Conservation (phyloP, 2,113 vertebrate genomes). For the Taxidea taxus region DNA sequence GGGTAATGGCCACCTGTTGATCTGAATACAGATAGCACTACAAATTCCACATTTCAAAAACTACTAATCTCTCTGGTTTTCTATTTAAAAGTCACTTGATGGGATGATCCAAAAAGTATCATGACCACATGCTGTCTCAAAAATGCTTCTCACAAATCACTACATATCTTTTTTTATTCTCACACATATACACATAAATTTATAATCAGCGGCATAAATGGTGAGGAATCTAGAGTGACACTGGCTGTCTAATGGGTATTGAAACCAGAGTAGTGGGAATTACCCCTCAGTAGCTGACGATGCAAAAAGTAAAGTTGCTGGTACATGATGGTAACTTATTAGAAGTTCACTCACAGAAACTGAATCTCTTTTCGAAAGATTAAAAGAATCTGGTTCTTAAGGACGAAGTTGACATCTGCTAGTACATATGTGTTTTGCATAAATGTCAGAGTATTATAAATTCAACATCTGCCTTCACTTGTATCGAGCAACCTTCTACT, state of each 20-base stretch:
- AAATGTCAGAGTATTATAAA: constrained; percentile 18
- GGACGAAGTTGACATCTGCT: not conserved
- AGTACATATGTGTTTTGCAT: not conserved
- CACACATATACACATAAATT: not conserved
- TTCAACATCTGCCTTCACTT: constrained; percentile 29
- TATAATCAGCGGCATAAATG: not conserved
- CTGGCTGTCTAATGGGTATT: not conserved
- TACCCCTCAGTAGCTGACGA: not conserved
- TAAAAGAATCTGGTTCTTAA: not conserved
- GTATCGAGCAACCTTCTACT: not conserved
- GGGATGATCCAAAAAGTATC: not conserved
- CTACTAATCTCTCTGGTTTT: not conserved
- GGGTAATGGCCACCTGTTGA: not conserved
- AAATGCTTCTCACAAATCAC: not conserved
- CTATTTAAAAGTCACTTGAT: not conserved
- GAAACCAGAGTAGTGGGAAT: not conserved
- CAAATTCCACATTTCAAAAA: constrained; percentile 9
- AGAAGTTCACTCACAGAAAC: not conserved
- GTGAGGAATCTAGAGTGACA: not conserved
- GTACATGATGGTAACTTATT: not conserved
- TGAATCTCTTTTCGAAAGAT: not conserved
- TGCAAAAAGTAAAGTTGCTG: not conserved
- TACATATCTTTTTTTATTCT: constrained; percentile 8
- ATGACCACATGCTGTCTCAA: not conserved
- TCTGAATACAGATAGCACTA: not conserved